phyloP scores from a whole-genome alignment of 2,888 invertebrate genomes.

The Perizoma flavofasciatum region DNA sequence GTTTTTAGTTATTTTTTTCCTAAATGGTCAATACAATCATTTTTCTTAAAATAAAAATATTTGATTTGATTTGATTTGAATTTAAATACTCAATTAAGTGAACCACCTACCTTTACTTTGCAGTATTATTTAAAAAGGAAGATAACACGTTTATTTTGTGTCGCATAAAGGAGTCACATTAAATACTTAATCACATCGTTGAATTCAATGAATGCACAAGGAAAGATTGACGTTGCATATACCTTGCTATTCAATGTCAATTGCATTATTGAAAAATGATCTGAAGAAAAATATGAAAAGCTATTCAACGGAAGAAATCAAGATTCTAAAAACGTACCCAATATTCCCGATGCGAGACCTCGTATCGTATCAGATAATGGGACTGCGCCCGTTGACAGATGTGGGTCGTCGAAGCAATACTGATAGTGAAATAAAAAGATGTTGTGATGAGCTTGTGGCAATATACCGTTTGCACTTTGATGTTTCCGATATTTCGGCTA shows the following conservation, averaged over 20 bases:
- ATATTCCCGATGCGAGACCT: slow-evolving; percentile 3
- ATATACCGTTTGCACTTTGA: slow-evolving; percentile 26
- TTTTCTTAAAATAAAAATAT: no score
- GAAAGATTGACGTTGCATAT: no score
- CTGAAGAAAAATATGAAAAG: neutral
- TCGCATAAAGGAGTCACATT: no score
- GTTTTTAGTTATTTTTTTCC: no score
- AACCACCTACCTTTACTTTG: no score
- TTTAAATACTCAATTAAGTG: no score
- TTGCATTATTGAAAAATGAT: neutral
- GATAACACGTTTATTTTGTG: no score
- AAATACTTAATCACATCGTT: no score
- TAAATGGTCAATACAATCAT: no score
- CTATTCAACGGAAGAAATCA: slow-evolving; percentile 1
- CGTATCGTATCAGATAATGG: slow-evolving; percentile 29
- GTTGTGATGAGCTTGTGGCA: slow-evolving; percentile 31
- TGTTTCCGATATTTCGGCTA: slow-evolving; percentile 18
- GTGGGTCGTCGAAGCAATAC: slow-evolving; percentile 37
- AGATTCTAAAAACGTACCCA: slow-evolving; percentile 2
- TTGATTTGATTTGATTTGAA: no score
- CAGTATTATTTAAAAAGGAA: no score
- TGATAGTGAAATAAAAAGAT: slow-evolving; percentile 40
- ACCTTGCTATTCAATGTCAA: neutral
- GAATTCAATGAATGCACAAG: no score
- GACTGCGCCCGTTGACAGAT: slow-evolving; percentile 34